Base-by-base conservation (phyloP, 1,140 invertebrate genomes). In the Trachymyrmex septentrionalis region DNA sequence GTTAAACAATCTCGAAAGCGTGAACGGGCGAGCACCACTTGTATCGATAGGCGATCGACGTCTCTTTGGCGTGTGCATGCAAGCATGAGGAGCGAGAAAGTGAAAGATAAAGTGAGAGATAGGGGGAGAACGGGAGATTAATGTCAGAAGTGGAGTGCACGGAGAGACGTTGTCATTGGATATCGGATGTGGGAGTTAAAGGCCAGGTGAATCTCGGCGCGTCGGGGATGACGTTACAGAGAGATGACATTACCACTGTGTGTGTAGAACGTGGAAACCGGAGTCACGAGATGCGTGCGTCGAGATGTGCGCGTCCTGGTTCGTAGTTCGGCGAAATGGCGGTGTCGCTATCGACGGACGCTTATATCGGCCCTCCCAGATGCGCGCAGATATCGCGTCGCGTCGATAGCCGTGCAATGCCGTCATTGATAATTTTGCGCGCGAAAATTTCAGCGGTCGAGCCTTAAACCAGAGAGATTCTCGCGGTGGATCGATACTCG, bases 221-320 rank as follows among this genome's bases (percentile, higher is more conserved):
- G 63, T 87, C 87, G 64, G 86, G 90, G 84, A 91, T 90, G 86
- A 90, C 87, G 82, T 92, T 91, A 89, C 86, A 92, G 86, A 88
- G 90, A 88, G 87, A 93, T 91, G 87, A 89, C 87, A 90, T 91
- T 92, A 92, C 81, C 87, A 77, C 30, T 69, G 57, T 69, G 57
- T 69, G 57, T 69, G 57, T 57, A 84, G 69, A 85, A 82, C 85
- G 82, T 92, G 76, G 90, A 92, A 92, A 92, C 85, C 85, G 82
- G 86, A 92, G 71, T 87, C 86, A n/a, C n/a, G n/a, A n/a, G 82
- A 66, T 66, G 63, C 53, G 73, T 63, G 75, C 48, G 66, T 34
- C 34, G 69, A 82, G 71, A 69, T 73, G 38, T 61, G 53, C 9
- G 30, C 24, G 27, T 24, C 10, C 53, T 30, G 50, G 10, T 3